Evolutionary conservation across 2,797 vertebrate genomes (phyloP).

Genomic region (Sebastes itinus): DNA sequence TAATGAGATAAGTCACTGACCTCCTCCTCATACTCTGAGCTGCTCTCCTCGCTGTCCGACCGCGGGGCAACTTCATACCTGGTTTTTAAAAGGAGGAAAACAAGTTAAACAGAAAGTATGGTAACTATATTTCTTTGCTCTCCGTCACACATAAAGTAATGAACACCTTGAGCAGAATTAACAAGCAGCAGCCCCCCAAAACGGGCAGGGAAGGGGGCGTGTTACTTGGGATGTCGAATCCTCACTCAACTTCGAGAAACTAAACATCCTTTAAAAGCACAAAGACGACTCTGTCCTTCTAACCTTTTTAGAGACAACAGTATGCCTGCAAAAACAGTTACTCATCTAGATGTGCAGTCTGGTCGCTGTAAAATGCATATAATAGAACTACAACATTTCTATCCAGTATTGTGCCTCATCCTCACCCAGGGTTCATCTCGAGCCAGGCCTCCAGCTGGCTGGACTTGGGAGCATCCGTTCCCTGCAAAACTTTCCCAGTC

Average conservation of each 20-base stretch:
- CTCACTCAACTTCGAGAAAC: neutral
- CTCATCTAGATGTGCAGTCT: neutral
- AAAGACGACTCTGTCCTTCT: neutral
- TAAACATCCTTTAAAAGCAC: neutral
- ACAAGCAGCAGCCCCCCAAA: neutral
- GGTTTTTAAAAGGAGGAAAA: conserved; percentile 3
- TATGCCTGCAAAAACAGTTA: neutral
- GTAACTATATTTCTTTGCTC: neutral
- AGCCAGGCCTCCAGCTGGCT: conserved; percentile 98
- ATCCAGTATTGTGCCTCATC: neutral
- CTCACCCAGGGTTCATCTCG: conserved; percentile 98
- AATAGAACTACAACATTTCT: neutral
- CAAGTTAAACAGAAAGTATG: neutral
- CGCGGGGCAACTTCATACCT: conserved; percentile 97
- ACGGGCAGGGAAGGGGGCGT: neutral
- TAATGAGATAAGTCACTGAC: conserved; percentile 75
- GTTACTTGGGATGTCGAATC: neutral
- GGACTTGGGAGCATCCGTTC: conserved; percentile 96
- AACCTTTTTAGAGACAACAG: neutral
- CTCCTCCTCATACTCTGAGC: conserved; percentile 97
- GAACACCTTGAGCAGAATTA: neutral
- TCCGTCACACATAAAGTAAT: neutral
- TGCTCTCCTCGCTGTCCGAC: conserved; percentile 97
- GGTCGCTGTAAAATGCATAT: neutral
- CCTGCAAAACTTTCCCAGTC: conserved; percentile 95